Evolutionary conservation across 1,140 invertebrate species (phyloP), one percentile per base, ranked within the genome.

Genomic region (Saccostrea cuccullata): DNA sequence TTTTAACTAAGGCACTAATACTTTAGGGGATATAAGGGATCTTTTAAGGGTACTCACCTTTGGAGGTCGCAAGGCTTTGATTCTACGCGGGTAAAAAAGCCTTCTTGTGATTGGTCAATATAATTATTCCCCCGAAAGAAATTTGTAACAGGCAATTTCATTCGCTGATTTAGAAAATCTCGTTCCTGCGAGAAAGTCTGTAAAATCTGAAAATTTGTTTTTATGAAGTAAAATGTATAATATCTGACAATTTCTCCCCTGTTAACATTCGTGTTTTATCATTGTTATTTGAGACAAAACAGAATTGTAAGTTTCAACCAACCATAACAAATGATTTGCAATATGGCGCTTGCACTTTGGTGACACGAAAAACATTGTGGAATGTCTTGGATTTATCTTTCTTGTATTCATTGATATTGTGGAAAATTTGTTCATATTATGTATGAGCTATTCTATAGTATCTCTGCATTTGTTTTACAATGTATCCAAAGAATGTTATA

Each of bases 41-140:
- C 89, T 85, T 89, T 88, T 87, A 85, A 60, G 88, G 86, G 87
- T 89, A 93, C 92, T 90, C 88, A 93, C 92, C 92, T 93, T 91
- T 90, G 89, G 89, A 92, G 91, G 90, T 91, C 90, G 91, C 89
- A 88, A 87, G 84, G 84, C 91, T 91, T 92, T 91, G 91, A 92
- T 90, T 92, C 91, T 92, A 93, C 91, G 92, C 91, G 91, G 91
- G 91, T 87, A 91, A 90, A 77, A 77, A 91, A 93, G 89, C 89
- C 89, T 82, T 26, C 90, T 67, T 90, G 13, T 89, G 90, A 93
- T 93, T 93, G 92, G 92, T 64, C 73, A 86, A 89, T 77, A 67
- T 67, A 67, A 23, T 20, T 30, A 30, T 40, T 26, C 36, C 47
- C 20, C 84, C 84, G 64, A 85, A 55, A 36, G 26, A 40, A 85